A percentile compares a stretch with the other conserved stretches of the same genome.
Conservation (phyloP, 53 echinoderm and acorn worm genomes). For the Arbacia lixula region DNA sequence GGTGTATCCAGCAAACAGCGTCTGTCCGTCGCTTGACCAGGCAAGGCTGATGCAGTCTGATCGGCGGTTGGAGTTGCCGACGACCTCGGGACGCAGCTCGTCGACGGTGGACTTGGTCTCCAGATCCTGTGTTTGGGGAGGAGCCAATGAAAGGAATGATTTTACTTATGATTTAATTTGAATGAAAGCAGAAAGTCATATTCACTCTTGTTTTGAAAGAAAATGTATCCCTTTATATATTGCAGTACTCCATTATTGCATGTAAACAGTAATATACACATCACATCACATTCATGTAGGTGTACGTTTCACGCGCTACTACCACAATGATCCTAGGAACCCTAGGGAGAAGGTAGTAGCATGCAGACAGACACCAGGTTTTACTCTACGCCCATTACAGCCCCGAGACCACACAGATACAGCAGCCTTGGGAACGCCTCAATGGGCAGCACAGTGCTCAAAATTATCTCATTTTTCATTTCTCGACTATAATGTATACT, state of each 20-base stretch:
- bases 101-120: conserved; percentile 94
- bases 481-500: no score
- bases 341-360: conserved; percentile 16
- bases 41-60: conserved; percentile 86
- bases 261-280: not conserved
- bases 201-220: not conserved
- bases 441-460: conserved; percentile 61
- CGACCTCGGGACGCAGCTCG: conserved; percentile 82
- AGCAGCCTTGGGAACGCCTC: conserved; percentile 73
- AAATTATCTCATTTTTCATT: no score
- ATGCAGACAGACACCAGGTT: conserved; percentile 42
- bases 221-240: not conserved
- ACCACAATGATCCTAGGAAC: conserved; percentile 14
- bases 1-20: conserved; percentile 95
- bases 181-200: not conserved
- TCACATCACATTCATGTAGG: not conserved
- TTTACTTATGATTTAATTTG: no score
- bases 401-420: conserved; percentile 65
- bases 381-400: conserved; percentile 71
- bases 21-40: conserved; percentile 97
- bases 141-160: not conserved
- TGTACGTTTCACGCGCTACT: conserved; percentile 38
- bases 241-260: not conserved
- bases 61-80: conserved; percentile 66
- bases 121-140: conserved; percentile 69